Base-by-base conservation (phyloP, 2,888 invertebrate species). In the Congeria kusceri region DNA sequence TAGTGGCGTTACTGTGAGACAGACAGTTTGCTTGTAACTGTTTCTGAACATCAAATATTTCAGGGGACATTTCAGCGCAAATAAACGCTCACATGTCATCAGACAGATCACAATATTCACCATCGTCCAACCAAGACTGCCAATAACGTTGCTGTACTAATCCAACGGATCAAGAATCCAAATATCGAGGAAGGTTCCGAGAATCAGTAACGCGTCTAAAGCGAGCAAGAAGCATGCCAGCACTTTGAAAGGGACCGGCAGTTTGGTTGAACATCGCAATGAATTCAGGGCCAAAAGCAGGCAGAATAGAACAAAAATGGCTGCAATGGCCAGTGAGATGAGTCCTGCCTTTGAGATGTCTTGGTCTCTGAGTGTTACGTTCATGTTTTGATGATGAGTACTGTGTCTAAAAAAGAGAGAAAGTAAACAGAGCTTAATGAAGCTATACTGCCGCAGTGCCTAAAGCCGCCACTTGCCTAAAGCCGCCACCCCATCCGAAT, bases 171-270 rank as follows among this genome's bases (percentile, higher is more conserved):
- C 39, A 11, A 7, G 39, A 1, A 58, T 29, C 58, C n/a, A 58
- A 18, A 3, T 18, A 15, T 58, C 58, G 27, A 58, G 13, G 58
- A 58, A 58, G 15, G 15, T 18, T 25, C 11, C 27, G 28, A 64
- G 23, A 27, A 49, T 9, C 0, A 64, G 23, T 9, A 64, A 25
- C 20, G 28, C 49, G 28, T 64, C 64, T 7, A 46, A 25, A 27
- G 23, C 27, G 23, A 64, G 64, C 27, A 64, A n/a, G 25, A 28
- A 64, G 46, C 18, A 28, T 20, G 27, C 18, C 15, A 64, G 27
- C 25, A 64, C 49, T 46, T 64, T 64, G 64, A 27, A 47, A 29
- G 64, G 64, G 28, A 44, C n/a, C 3, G 49, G 64, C 23, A 64
- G 64, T 47, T 64, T 64, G 28, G 46, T 47, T 1, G 39, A 39